phyloP scores from a whole-genome alignment of 2,113 vertebrate species.

The Narcine bancroftii region DNA sequence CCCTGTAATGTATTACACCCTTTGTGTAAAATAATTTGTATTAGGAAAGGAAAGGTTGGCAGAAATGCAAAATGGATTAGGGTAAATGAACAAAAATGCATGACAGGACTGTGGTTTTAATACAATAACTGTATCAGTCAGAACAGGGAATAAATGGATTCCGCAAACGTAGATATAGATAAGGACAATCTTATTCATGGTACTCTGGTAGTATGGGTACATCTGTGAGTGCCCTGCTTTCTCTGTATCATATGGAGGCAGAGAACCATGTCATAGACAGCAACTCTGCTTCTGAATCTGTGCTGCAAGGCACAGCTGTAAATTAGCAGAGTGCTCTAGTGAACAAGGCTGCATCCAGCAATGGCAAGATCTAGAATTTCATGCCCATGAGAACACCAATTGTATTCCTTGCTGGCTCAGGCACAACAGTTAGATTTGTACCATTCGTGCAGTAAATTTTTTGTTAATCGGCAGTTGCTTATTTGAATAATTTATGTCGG shows the following conservation, averaged over 20 bases:
- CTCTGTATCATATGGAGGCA: constrained; percentile 26
- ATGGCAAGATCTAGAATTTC: background rate
- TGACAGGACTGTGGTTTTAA: background rate
- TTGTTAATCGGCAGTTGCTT: background rate
- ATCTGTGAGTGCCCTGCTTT: constrained; percentile 12
- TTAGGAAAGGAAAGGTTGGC: background rate
- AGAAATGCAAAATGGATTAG: background rate
- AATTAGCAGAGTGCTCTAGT: constrained; percentile 16
- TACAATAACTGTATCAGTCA: background rate
- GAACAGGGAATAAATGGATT: constrained; percentile 4
- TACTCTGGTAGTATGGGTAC: background rate
- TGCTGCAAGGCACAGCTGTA: background rate
- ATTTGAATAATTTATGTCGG: background rate
- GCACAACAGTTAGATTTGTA: constrained; percentile 8
- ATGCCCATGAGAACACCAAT: background rate
- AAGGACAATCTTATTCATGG: background rate
- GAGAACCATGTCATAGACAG: background rate
- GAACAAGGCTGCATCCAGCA: background rate
- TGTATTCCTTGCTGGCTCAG: constrained; percentile 15
- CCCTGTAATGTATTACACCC: too few species aligned
- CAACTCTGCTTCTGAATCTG: background rate
- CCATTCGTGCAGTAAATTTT: background rate
- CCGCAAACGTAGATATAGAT: background rate
- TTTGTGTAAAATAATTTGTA: too few species aligned
- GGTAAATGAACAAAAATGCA: background rate